Conservation (phyloP, 2,797 vertebrate species). For the Sphenopsis melanotis region DNA sequence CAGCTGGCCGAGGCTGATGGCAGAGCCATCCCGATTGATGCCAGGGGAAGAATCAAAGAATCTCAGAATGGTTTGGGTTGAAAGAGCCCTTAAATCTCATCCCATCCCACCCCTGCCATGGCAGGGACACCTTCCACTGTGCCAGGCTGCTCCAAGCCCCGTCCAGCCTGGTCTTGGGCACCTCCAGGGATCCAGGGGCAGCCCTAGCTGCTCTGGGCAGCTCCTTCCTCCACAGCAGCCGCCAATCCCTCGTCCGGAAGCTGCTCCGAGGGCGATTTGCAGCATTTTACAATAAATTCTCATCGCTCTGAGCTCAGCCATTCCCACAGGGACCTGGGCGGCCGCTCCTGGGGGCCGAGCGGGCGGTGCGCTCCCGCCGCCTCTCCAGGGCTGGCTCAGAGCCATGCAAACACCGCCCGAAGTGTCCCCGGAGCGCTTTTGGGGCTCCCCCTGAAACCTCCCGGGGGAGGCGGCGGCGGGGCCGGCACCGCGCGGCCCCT, state of each 20-base stretch:
- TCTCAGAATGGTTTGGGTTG: background rate
- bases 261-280: background rate
- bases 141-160: background rate
- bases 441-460: background rate
- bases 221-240: background rate
- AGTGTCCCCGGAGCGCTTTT: background rate
- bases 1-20: background rate
- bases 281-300: background rate
- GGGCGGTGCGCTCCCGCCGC: no score
- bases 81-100: background rate
- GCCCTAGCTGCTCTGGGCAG: background rate
- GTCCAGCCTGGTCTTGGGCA: background rate
- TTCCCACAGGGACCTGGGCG: background rate
- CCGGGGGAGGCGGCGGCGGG: background rate
- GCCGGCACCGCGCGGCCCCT: background rate
- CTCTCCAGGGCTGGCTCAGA: background rate
- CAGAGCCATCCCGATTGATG: background rate
- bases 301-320: background rate
- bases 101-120: background rate
- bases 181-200: background rate
- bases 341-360: background rate
- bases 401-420: fast-evolving
- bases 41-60: background rate
- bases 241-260: background rate
- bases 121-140: background rate